Base-by-base conservation (phyloP, 2,113 vertebrate species). In the Nicator chloris region DNA sequence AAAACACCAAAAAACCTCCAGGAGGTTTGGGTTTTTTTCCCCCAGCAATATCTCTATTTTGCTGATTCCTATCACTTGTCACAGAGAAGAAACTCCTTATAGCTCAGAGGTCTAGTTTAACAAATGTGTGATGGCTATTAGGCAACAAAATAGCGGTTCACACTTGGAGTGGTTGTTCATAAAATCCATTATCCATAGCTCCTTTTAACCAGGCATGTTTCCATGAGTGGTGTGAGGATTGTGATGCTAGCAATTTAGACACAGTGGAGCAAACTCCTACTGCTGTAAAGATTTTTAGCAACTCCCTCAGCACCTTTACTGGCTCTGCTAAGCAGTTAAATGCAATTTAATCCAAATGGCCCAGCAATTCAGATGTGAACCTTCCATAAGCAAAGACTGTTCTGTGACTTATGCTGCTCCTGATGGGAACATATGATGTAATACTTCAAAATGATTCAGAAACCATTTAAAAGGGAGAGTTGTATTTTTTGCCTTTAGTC, bases 301-400 rank as follows among this genome's bases (percentile, higher is more conserved):
- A 61, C 59, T 89, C 75, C 71, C 90, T 90, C 90, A 88, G 76
- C 75, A 83, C 84, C 44, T 94, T 73, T 79, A 40, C 56, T 88
- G 87, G 87, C 85, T 94, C 78, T 95, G 66, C 83, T 88, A 71
- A 86, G 81, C 57, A 60, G 65, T 84, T 90, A 95, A 95, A 72
- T 68, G 71, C 47, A 88, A 63, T 96, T 93, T 94, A 77, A 93
- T 94, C 87, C 91, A 92, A 94, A 75, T 49, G 71, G 89, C 42
- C 54, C 50, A 65, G 90, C 85, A 83, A 73, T 91, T 95, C 90
- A 77, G 75, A 91, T 47, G 69, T 73, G 71, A 93, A 85, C 75
- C 71, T 93, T 95, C 78, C 50, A 47, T 57, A 94, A 94, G 82
- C 75, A 83, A 93, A 95, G 84, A 64, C 80, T 69, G 18, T 81